Evolutionary conservation across 1,140 invertebrate genomes (phyloP).

Genomic region (Aphidius gifuensis): DNA sequence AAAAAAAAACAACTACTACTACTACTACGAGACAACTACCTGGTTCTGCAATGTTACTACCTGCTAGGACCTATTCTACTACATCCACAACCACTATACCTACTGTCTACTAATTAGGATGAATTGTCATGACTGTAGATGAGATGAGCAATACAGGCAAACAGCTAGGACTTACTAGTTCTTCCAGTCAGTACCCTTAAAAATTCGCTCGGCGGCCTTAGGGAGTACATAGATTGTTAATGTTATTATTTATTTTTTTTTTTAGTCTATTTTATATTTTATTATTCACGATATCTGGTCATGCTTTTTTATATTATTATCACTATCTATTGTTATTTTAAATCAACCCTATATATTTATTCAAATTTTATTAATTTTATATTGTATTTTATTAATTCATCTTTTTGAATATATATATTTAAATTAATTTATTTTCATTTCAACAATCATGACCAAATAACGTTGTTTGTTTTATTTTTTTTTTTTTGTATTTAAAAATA

Average conservation of each 20-base stretch:
- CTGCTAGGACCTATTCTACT: conserved; percentile 49
- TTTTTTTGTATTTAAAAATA: conserved; percentile 24
- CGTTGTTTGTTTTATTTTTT: conserved; percentile 27
- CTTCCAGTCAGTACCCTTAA: conserved; percentile 54
- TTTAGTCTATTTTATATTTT: conserved; percentile 10
- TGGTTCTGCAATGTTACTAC: conserved; percentile 30
- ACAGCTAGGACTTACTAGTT: conserved; percentile 55
- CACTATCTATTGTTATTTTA: no score
- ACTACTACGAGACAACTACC: conserved; percentile 25
- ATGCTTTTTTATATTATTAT: no score
- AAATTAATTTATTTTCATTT: neutral
- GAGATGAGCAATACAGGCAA: conserved; percentile 54
- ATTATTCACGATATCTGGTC: neutral
- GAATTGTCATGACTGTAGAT: conserved; percentile 56
- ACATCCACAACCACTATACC: conserved; percentile 45
- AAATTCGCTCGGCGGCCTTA: conserved; percentile 51
- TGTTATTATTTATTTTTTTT: conserved; percentile 18
- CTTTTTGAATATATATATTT: neutral
- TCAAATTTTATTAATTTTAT: neutral
- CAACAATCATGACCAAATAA: conserved; percentile 12
- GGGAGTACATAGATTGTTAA: conserved; percentile 54
- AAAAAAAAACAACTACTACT: conserved; percentile 22
- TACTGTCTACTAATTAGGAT: conserved; percentile 53
- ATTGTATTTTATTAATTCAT: neutral
- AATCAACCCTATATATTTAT: neutral